phyloP scores from a whole-genome alignment of 2,113 vertebrate species.

The Oxyruncus cristatus region DNA sequence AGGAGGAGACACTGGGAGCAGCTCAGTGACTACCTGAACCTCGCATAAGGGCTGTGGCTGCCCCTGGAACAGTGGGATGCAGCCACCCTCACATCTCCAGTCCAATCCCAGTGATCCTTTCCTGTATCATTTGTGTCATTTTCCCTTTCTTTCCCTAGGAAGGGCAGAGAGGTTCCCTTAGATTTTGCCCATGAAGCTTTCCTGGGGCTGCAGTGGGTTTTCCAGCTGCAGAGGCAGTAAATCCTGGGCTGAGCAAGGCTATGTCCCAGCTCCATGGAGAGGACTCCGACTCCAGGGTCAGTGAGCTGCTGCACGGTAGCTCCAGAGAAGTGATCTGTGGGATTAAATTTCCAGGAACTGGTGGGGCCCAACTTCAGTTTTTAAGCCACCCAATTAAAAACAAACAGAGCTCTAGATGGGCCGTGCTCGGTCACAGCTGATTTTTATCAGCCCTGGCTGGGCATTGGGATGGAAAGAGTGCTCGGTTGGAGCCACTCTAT shows the following conservation, averaged over 20 bases:
- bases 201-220: neutral
- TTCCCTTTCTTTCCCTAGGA: neutral
- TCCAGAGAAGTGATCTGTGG: neutral
- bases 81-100: rapidly evolving
- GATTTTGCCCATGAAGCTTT: rapidly evolving
- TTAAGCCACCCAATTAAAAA: neutral
- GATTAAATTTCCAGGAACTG: slow-evolving; percentile 13
- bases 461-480: neutral
- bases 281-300: neutral
- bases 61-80: neutral
- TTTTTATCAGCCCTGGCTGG: neutral
- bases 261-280: neutral
- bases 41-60: neutral
- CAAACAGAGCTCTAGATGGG: neutral
- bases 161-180: neutral
- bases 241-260: rapidly evolving
- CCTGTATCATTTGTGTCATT: rapidly evolving
- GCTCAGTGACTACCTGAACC: neutral
- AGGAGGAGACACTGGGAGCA: neutral
- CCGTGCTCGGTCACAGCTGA: neutral
- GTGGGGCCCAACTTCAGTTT: neutral
- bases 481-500: neutral
- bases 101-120: neutral
- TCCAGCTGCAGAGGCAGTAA: neutral
- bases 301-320: neutral